Evolutionary conservation across 2,888 invertebrate genomes (phyloP).

Genomic region (Reticulitermes lucifugus): DNA sequence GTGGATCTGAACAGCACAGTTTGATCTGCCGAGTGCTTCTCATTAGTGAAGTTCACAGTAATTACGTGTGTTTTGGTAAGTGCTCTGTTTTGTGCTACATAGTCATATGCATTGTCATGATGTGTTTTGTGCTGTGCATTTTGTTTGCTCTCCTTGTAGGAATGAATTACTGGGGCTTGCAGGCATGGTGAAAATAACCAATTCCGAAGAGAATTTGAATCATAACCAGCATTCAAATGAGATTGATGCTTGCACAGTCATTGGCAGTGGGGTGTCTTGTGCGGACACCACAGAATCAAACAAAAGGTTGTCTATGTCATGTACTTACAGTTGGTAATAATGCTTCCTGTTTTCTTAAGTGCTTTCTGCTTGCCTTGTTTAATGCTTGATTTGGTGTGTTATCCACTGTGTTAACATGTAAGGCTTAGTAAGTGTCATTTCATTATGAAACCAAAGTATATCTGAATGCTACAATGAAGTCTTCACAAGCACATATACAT

Average conservation of each 20-base stretch:
- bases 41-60: too few relatives aligned
- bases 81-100: background rate
- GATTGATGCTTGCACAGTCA: background rate
- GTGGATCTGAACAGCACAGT: too few relatives aligned
- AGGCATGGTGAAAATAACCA: slow-evolving; percentile 79
- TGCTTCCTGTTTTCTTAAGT: background rate
- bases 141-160: slow-evolving; percentile 59
- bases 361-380: too few relatives aligned
- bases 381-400: too few relatives aligned
- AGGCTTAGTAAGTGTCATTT: too few relatives aligned
- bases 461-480: too few relatives aligned
- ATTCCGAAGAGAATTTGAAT: slow-evolving; percentile 69
- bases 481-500: too few relatives aligned
- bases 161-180: slow-evolving; percentile 78
- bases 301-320: slow-evolving; percentile 61
- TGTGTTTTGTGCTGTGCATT: slow-evolving; percentile 18
- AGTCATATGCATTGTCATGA: slow-evolving; percentile 5
- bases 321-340: background rate
- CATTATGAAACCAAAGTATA: too few relatives aligned
- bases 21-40: too few relatives aligned
- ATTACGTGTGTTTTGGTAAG: background rate
- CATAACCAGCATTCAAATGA: slow-evolving; percentile 62
- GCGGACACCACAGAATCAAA: slow-evolving; percentile 58
- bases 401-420: too few relatives aligned
- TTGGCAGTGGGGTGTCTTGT: slow-evolving; percentile 9